Evolutionary conservation across 2,113 vertebrate genomes (phyloP).

Genomic region (Tachysurus fulvidraco): DNA sequence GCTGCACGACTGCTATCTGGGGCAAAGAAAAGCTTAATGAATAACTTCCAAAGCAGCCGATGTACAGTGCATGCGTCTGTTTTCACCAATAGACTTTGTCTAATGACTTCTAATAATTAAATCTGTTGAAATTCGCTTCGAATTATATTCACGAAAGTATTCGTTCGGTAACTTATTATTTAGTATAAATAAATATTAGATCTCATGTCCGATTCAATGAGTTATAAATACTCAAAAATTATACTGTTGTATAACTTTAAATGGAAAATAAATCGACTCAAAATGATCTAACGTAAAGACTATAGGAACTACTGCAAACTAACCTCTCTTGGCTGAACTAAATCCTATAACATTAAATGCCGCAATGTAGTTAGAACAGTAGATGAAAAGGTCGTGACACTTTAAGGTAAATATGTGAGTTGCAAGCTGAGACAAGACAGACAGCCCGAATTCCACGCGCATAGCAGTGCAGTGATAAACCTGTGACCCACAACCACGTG

Average conservation of each 20-base stretch:
- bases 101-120: neutral
- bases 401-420: conserved; percentile 64
- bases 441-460: conserved; percentile 63
- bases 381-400: conserved; percentile 44
- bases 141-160: neutral
- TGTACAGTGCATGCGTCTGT: conserved; percentile 20
- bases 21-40: conserved; percentile 43
- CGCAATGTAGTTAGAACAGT: conserved; percentile 14
- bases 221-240: neutral
- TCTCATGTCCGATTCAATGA: neutral
- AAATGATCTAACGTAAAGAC: neutral
- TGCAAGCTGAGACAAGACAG: conserved; percentile 66
- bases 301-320: neutral
- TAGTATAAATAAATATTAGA: neutral
- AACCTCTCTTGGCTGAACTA: neutral
- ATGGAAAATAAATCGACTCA: neutral
- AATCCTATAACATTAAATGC: neutral
- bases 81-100: neutral
- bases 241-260: neutral
- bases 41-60: conserved; percentile 29
- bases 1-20: conserved; percentile 48
- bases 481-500: conserved; percentile 60
- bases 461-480: conserved; percentile 62
- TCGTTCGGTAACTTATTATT: neutral
- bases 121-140: neutral